Base-by-base conservation (phyloP, 2,113 vertebrate genomes). In the Ophiodon elongatus region DNA sequence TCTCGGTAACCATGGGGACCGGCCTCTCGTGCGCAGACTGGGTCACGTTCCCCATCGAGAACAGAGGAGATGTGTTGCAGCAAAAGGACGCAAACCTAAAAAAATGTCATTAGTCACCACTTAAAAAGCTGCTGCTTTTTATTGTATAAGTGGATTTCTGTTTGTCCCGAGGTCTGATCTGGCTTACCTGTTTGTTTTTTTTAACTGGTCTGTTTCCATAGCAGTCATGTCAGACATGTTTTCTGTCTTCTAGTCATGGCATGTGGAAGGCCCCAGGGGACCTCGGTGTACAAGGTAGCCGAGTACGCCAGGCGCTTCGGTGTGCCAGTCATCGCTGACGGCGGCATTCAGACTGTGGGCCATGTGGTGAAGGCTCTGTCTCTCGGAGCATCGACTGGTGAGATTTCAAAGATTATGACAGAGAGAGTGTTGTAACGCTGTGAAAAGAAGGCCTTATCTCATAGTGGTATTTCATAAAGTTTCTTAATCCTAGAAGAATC, bases 341-440 rank as follows among this genome's bases (percentile, higher is more conserved):
- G 97, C 0, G 97, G 97, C 73, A 98, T 98, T 89, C 97, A 98
- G 95, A 98, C 97, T 0, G 97, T 98, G 37, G 97, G 97, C 13
- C 97, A 98, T 0, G 97, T 98, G 74, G 97, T 98, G 87, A 98
- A 98, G 91, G 97, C 97, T 8, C 93, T 98, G 45, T 97, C 97
- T 0, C 93, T 98, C 0, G 97, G 97, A 35, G 97, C 97, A 1
- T 98, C 97, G 2, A 98, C 97, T 70, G 97, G 97, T 98, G 89
- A 89, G 88, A 54, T 27, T 54, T 67, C 9, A 47, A 39, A 11
- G 0, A 8, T 37, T 21, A 4, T 17, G 10, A 33, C 35, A n/a
- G 1, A 3, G 4, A 60, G 8, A 57, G 13, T 2, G 14, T 52
- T 21, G 19, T 9, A 15, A 31, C 25, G 7, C 11, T 47, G 3